A percentile compares a stretch with the other conserved stretches of the same genome.
phyloP scores from a whole-genome alignment of 2,113 vertebrate genomes.

The Podocnemis expansa region DNA sequence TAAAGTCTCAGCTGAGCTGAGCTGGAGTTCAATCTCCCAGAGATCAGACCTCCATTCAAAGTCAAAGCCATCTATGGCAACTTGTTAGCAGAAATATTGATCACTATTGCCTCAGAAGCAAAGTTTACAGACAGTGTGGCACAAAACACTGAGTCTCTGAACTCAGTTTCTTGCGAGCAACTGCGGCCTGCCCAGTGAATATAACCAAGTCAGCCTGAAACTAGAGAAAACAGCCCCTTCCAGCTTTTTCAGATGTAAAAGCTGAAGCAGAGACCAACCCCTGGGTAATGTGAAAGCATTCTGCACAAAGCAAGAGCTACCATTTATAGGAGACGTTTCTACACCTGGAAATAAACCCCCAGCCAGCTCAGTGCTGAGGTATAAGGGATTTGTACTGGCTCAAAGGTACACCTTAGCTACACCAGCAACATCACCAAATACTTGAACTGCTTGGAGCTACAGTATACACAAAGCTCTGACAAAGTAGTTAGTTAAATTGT shows the following conservation, averaged over 20 bases:
- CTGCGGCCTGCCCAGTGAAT: background rate
- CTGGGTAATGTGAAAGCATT: background rate
- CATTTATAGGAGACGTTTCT: background rate
- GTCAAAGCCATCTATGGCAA: background rate
- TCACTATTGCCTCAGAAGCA: accelerated
- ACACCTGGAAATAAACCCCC: background rate
- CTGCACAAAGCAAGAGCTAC: background rate
- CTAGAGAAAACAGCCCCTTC: background rate
- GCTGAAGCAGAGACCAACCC: background rate
- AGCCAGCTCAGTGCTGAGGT: background rate
- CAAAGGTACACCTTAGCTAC: accelerated
- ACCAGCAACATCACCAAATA: background rate
- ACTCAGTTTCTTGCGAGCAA: background rate
- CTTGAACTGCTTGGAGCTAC: background rate
- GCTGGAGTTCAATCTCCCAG: background rate
- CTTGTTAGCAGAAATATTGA: background rate
- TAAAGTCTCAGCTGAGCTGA: background rate
- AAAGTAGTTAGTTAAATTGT: background rate
- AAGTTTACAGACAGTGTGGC: background rate
- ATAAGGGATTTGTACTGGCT: background rate
- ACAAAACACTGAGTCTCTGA: background rate
- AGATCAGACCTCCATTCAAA: background rate
- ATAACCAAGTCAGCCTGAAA: background rate
- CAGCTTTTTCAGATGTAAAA: background rate
- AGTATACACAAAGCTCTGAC: background rate